Base-by-base conservation (phyloP, 2,888 invertebrate species). In the Tinea pellionella region DNA sequence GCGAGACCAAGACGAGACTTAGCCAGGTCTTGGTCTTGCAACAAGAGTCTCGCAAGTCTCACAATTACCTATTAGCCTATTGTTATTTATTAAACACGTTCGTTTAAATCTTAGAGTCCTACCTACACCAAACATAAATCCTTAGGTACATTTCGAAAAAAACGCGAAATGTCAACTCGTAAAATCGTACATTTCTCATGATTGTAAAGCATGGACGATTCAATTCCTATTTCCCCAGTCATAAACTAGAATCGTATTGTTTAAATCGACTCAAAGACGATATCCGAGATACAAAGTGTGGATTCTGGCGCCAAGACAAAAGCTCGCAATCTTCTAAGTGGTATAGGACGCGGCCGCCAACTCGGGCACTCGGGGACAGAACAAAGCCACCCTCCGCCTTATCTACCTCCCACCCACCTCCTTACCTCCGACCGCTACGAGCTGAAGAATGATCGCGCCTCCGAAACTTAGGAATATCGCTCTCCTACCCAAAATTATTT, bases 301-400 rank as follows among this genome's bases (percentile, higher is more conserved):
- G 60, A 60, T 57, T 43, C 60, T 29, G 16, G 72, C 69, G 71
- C 67, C 71, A 76, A 79, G 78, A 83, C 80, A 82, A 80, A 77
- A 77, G 73, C 73, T 69, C 73, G 78, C 80, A 84, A 85, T 85
- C 78, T 82, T 78, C 79, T 83, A 84, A 84, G 84, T 84, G 85
- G 80, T 78, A 68, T n/a, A 74, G 77, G 76, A 74, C 73, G 72
- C 70, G 72, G 69, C 61, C 72, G 65, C 69, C 63, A 18, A 47
- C 30, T 59, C 13, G 42, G 42, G 41, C 18, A 41, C 42, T 41
- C 16, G 42, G 41, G 59, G 37, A 53, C 53, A n/a, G n/a, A 53
- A 53, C 53, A 53, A 53, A 24, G 24, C 24, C 53, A 18, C 47
- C 47, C 47, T 15, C 37, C 6, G 30, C 9, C 42, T n/a, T 47